A percentile compares a stretch with the other conserved stretches of the same genome.
Conservation (phyloP, 2,113 vertebrate genomes). For the Camelus dromedarius region DNA sequence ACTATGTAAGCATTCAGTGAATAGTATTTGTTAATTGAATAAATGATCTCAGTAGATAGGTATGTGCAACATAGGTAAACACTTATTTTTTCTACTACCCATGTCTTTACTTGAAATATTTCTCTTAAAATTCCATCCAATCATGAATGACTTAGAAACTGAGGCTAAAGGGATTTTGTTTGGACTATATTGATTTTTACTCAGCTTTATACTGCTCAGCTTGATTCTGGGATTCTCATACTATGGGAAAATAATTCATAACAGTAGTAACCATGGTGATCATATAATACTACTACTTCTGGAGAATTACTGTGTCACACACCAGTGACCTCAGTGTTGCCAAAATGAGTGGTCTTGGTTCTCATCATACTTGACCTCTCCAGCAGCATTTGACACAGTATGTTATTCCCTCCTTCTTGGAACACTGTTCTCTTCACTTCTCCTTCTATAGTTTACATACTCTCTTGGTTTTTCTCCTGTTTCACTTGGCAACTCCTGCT, state of each 20-base stretch:
- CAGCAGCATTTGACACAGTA: not conserved
- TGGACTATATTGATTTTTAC: not conserved
- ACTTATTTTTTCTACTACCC: not conserved
- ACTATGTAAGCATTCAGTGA: not conserved
- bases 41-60: slow-evolving; percentile 8
- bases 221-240: not conserved
- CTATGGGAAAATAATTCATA: not conserved
- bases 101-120: not conserved
- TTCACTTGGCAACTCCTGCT: not conserved
- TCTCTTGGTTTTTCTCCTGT: not conserved
- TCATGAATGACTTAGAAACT: not conserved
- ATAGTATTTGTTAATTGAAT: not conserved
- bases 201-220: not conserved
- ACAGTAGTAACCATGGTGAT: not conserved
- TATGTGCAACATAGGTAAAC: not conserved
- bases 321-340: not conserved
- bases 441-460: not conserved
- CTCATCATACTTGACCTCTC: not conserved
- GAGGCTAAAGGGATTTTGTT: not conserved
- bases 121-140: not conserved
- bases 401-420: not conserved
- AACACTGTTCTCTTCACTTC: not conserved
- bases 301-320: not conserved
- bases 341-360: not conserved
- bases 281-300: not conserved